Percentiles rank a stretch among this genome's conserved stretches.
phyloP scores from a whole-genome alignment of 2,797 vertebrate species.

The Alfaro cultratus region DNA sequence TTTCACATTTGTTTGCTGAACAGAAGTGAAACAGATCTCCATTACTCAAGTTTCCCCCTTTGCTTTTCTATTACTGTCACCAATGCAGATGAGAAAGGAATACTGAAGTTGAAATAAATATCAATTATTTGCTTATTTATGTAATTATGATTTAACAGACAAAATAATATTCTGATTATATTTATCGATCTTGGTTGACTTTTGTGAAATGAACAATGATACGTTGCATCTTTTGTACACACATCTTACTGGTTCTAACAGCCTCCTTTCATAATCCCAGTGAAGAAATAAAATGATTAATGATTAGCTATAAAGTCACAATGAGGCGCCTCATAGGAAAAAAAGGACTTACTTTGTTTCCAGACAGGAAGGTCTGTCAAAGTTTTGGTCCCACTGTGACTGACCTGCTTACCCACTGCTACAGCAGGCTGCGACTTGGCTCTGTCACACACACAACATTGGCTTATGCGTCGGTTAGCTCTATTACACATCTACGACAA shows the following conservation, averaged over 20 bases:
- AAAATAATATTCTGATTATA: background rate
- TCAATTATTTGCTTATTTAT: background rate
- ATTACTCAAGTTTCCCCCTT: background rate
- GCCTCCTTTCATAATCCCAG: constrained; percentile 23
- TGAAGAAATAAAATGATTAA: constrained; percentile 42
- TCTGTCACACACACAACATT: constrained; percentile 17
- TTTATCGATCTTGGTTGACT: background rate
- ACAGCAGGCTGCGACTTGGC: constrained; percentile 38
- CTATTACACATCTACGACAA: constrained; percentile 23
- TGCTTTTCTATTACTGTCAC: background rate
- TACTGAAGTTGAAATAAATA: background rate
- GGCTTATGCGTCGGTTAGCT: constrained; percentile 45
- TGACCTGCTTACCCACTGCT: constrained; percentile 73
- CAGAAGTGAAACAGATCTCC: constrained; percentile 29
- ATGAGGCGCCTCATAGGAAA: constrained; percentile 20
- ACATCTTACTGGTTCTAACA: constrained; percentile 55
- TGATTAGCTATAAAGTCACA: constrained; percentile 34
- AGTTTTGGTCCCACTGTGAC: constrained; percentile 53
- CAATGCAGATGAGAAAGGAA: background rate
- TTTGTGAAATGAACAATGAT: background rate
- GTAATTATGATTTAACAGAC: background rate
- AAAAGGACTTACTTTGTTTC: constrained; percentile 29
- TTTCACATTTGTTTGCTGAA: constrained; percentile 20
- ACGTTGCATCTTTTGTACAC: constrained; percentile 40
- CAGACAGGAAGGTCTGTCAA: constrained; percentile 41